Evolutionary conservation across 2,797 vertebrate species (phyloP).

Genomic region (Diplodus puntazzo): DNA sequence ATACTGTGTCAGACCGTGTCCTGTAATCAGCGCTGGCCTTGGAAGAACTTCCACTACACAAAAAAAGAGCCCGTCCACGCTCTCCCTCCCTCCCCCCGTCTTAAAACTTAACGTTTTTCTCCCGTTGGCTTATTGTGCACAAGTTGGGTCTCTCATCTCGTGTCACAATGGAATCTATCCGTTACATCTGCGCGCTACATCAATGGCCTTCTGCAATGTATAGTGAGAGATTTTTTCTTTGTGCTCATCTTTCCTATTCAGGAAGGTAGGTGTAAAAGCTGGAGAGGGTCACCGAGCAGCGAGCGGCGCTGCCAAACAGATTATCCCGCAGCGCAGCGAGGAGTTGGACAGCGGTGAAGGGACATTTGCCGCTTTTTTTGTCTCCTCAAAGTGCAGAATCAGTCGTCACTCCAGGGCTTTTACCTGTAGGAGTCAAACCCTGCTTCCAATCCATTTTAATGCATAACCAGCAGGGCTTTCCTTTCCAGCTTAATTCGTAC

Average conservation of each 20-base stretch:
- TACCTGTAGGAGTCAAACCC: conserved; percentile 87
- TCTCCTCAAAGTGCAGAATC: conserved; percentile 79
- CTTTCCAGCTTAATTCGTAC: conserved; percentile 88
- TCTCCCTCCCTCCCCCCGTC: conserved; percentile 34
- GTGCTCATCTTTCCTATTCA: conserved; percentile 57
- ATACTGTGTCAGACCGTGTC: conserved; percentile 76
- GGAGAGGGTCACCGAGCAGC: conserved; percentile 76
- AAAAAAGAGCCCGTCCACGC: conserved; percentile 32
- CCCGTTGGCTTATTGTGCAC: conserved; percentile 49
- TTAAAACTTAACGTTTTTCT: conserved; percentile 39
- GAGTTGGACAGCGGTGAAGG: conserved; percentile 76
- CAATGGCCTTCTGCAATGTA: conserved; percentile 52
- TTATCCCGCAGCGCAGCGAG: conserved; percentile 67
- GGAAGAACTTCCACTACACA: conserved; percentile 65
- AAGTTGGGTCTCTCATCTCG: conserved; percentile 38
- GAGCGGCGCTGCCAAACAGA: conserved; percentile 65
- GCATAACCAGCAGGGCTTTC: conserved; percentile 87
- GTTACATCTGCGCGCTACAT: conserved; percentile 38
- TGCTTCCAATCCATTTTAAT: conserved; percentile 88
- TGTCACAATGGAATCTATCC: conserved; percentile 44
- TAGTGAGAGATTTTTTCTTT: conserved; percentile 53
- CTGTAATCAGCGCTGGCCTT: conserved; percentile 82
- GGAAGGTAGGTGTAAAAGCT: conserved; percentile 63
- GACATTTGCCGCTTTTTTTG: conserved; percentile 72
- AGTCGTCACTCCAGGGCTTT: conserved; percentile 77